These are phyloP conservation scores for Prunella himalayana DNA, from an alignment of 2,113 vertebrate genomes.

Conservation along the genomic window DNA sequence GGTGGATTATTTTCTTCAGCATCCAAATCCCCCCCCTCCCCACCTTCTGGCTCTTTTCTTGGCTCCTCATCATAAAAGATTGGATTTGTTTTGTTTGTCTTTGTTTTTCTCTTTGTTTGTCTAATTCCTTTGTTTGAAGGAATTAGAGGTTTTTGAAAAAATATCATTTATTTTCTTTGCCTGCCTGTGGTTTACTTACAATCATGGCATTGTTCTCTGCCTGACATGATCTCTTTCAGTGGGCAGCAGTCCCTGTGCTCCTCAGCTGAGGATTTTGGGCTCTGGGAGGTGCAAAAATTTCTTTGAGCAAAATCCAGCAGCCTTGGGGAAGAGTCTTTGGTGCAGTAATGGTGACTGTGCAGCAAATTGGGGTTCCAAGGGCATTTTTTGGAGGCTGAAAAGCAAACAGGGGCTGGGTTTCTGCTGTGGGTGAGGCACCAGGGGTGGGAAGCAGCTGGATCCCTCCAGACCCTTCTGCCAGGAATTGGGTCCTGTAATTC, in stretches of 20 bases:
- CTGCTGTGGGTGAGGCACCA: background rate
- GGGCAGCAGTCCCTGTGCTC: background rate
- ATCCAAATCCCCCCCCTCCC: too few relatives aligned
- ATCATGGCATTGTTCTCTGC: background rate
- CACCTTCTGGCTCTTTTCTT: background rate
- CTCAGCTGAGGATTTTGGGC: background rate
- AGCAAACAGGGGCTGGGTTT: background rate
- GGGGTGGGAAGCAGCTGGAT: background rate
- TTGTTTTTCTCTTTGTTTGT: background rate
- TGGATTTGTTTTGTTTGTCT: background rate
- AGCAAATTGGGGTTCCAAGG: background rate
- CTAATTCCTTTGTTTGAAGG: background rate
- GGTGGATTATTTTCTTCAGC: background rate
- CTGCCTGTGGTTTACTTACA: background rate
- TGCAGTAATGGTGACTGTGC: background rate
- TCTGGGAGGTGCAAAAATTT: background rate
- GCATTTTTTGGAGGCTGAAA: background rate
- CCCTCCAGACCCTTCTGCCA: background rate
- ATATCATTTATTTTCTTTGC: background rate
- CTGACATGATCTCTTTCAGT: background rate
- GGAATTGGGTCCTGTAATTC: background rate
- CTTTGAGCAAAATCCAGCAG: background rate
- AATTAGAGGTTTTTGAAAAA: background rate
- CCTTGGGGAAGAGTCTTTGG: background rate
- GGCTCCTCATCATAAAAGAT: background rate